Base-by-base conservation (phyloP, 1,140 invertebrate genomes). In the Nylanderia fulva region DNA sequence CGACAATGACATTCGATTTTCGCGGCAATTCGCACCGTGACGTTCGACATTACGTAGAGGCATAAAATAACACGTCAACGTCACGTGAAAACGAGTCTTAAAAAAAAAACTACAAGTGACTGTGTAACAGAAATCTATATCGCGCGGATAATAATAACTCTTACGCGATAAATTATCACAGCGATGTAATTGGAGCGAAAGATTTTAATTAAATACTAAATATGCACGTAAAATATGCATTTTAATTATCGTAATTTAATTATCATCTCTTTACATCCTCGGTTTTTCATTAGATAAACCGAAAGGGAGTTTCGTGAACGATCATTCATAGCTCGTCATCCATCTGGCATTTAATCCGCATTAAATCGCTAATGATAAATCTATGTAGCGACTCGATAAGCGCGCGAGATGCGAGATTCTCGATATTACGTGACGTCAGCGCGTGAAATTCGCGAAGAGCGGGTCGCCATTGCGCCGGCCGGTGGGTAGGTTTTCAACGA, bases 401-500 rank as follows among this genome's bases (percentile, higher is more conserved):
- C 0, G 29, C 0, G 13, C 18, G 58, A 64, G 27, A 64, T 5
- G 58, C 27, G 42, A 56, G n/a, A n/a, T n/a, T n/a, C 42, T 71
- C 24, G 33, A 58, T 54, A 52, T n/a, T n/a, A 5, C n/a, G 2
- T 27, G 24, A 15, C 21, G 52, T 36, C 27, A 2, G 18, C 39
- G 29, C 39, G 29, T 58, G 39, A 82, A 61, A 60, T 58, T 83
- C 24, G 79, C 39, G 21, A 48, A 21, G 45, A 48, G 36, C 39
- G 48, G 24, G 54, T 83, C 69, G 80, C 80, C 69, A 76, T 83
- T 83, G 54, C 69, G 24, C 36, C 27, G 18, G 39, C 56, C 42
- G 42, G 63, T 68, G 52, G 64, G 52, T 77, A 58, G 80, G 21
- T 75, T 75, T 63, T 83, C 69, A 75, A 80, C 76, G 64, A 69